Evolutionary conservation across 2,797 vertebrate genomes (phyloP), one percentile per base, ranked within the genome.

Genomic region (Ceryle rudis): DNA sequence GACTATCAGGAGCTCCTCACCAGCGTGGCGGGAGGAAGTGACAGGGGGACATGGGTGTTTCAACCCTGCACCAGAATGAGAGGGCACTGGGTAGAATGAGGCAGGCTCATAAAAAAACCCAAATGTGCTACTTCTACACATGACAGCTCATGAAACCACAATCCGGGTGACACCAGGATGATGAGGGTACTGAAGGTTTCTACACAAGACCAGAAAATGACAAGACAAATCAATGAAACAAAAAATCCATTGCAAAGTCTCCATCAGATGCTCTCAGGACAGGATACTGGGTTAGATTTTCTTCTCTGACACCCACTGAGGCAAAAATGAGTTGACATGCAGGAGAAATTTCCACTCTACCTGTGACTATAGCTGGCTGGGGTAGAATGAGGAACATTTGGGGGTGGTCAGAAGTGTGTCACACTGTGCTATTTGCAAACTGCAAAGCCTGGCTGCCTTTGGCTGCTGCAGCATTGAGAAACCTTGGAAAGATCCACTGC

Each of bases 151-250:
- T 4, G 55, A 77, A 44, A 49, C 54, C 80, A 88, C 74, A 67
- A 42, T 58, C 2, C 22, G 25, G 47, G 66, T n/a, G 1, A 0
- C 0, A 0, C 3, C 58, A 72, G 71, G 70, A 39, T 55, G 74
- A 44, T 46, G 70, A 16, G 44, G 25, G 37, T 61, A 46, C 60
- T 61, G 11, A 14, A 37, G 23, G 5, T 54, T 69, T 55, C 54
- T 35, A 20, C 19, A 8, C 0, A 0, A 62, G 69, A 47, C 4
- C 52, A 49, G 42, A 82, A 62, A 84, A 31, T 2, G n/a, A 69
- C 7, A 71, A 11, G 65, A 29, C 9, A 73, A 66, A 54, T 58
- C 20, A 54, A 7, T 22, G 60, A 69, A 77, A 58, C 33, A 58
- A 49, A 88, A 39, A 95, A 33, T 12, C 35, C 21, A 5, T 2